Conservation (phyloP, 1,140 invertebrate genomes). For the Achatina immaculata region DNA sequence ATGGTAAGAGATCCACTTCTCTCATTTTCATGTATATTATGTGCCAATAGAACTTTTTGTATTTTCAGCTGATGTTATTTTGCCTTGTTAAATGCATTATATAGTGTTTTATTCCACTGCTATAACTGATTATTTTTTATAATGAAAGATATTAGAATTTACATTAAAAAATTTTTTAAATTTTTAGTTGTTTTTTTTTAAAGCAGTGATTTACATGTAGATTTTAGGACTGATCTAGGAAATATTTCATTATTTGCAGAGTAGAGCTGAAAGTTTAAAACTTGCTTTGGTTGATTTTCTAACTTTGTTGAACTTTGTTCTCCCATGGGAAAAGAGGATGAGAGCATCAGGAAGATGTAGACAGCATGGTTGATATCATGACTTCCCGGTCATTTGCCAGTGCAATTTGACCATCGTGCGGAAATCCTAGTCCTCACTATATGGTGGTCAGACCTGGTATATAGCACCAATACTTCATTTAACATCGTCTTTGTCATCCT, state of each 20-base stretch:
- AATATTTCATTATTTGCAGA: not conserved
- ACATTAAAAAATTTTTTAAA: too few species aligned
- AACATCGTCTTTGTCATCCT: not conserved
- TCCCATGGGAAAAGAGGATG: conserved; percentile 34
- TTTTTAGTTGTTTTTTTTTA: not conserved
- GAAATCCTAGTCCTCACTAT: conserved; percentile 27
- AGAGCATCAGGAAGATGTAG: conserved; percentile 27
- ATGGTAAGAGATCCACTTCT: too few species aligned
- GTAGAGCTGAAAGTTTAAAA: not conserved
- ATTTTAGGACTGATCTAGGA: not conserved
- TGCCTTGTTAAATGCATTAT: too few species aligned
- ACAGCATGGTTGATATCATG: conserved; percentile 32
- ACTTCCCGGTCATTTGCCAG: conserved; percentile 35
- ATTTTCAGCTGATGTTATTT: too few species aligned
- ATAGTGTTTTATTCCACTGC: too few species aligned
- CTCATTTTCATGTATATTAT: too few species aligned
- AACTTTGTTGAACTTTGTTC: conserved; percentile 36
- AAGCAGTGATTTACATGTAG: not conserved
- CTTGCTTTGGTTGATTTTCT: conserved; percentile 21
- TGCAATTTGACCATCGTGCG: conserved; percentile 31
- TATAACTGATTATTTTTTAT: too few species aligned
- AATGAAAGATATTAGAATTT: too few species aligned
- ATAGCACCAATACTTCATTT: conserved; percentile 29
- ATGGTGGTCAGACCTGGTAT: conserved; percentile 37
- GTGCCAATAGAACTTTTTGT: too few species aligned